Evolutionary conservation across 2,888 invertebrate genomes (phyloP).

Genomic region (Apoderus coryli): DNA sequence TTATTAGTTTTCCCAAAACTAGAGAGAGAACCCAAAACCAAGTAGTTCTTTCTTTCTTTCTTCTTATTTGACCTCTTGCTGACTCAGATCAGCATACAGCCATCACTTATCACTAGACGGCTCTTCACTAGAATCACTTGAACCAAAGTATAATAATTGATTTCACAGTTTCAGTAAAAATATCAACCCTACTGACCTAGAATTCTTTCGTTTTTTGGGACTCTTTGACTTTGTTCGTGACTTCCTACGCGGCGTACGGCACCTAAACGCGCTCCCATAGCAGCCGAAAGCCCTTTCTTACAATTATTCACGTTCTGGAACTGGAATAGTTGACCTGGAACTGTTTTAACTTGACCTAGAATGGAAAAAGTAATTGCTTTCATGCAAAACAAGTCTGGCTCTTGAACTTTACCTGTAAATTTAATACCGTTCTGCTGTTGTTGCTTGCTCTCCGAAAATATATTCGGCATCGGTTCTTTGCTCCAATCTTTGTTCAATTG

Average conservation of each 20-base stretch:
- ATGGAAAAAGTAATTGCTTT: too few relatives aligned
- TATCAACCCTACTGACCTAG: constrained; percentile 27
- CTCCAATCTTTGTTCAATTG: constrained; percentile 91
- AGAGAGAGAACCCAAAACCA: too few relatives aligned
- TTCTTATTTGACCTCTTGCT: too few relatives aligned
- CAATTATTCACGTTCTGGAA: constrained; percentile 38
- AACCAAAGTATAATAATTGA: constrained; percentile 17
- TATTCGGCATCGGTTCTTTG: constrained; percentile 81
- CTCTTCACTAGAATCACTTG: constrained; percentile 40
- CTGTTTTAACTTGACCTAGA: constrained; percentile 25
- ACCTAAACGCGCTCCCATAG: constrained; percentile 43
- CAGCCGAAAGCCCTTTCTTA: constrained; percentile 37
- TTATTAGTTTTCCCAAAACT: too few relatives aligned
- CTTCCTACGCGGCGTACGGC: constrained; percentile 26
- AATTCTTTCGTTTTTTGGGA: constrained; percentile 25
- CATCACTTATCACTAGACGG: constrained; percentile 30
- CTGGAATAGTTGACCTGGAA: constrained; percentile 41
- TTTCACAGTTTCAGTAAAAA: background rate
- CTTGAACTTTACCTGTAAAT: constrained; percentile 15
- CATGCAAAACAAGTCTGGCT: too few relatives aligned
- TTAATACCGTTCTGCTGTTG: constrained; percentile 35
- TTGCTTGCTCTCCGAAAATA: constrained; percentile 61
- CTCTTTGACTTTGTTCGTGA: constrained; percentile 21
- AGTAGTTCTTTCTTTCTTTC: too few relatives aligned
- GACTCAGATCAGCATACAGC: constrained; percentile 42